Conservation (phyloP, 1,140 invertebrate genomes). For the Ceratoteleas bidentatus region DNA sequence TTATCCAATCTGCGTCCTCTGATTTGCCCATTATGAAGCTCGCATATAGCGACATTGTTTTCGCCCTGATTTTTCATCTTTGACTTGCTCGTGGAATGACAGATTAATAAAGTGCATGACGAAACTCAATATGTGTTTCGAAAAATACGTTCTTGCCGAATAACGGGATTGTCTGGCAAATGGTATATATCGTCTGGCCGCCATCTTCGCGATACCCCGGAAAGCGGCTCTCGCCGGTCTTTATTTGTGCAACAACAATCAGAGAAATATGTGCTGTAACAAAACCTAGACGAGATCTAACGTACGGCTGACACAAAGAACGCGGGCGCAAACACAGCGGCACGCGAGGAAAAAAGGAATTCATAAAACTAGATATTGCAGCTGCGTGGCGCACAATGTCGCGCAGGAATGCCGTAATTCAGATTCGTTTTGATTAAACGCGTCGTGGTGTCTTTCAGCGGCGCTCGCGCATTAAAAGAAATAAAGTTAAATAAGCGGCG, state of each 20-base stretch:
- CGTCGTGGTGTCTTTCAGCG: constrained; percentile 38
- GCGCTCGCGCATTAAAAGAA: constrained; percentile 51
- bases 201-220: not conserved
- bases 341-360: constrained; percentile 32
- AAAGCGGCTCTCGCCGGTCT: constrained; percentile 5
- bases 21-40: too few relatives aligned
- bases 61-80: too few relatives aligned
- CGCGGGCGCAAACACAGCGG: constrained; percentile 7
- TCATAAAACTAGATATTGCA: constrained; percentile 33
- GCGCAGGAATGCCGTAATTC: constrained; percentile 38
- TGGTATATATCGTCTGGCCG: constrained; percentile 9
- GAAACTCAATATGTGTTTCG: constrained; percentile 20
- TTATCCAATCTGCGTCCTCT: too few relatives aligned
- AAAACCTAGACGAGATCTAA: constrained; percentile 25
- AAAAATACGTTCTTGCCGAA: constrained; percentile 13
- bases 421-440: constrained; percentile 50
- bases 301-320: constrained; percentile 29
- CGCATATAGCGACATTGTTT: too few relatives aligned
- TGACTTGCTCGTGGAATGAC: not conserved
- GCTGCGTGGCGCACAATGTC: constrained; percentile 23
- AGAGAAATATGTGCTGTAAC: constrained; percentile 31
- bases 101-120: constrained; percentile 11
- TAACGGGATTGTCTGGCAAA: constrained; percentile 28
- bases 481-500: constrained; percentile 57
- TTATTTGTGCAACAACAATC: constrained; percentile 41